phyloP scores from a whole-genome alignment of 2,888 invertebrate species.

The Ophion ventricosus region DNA sequence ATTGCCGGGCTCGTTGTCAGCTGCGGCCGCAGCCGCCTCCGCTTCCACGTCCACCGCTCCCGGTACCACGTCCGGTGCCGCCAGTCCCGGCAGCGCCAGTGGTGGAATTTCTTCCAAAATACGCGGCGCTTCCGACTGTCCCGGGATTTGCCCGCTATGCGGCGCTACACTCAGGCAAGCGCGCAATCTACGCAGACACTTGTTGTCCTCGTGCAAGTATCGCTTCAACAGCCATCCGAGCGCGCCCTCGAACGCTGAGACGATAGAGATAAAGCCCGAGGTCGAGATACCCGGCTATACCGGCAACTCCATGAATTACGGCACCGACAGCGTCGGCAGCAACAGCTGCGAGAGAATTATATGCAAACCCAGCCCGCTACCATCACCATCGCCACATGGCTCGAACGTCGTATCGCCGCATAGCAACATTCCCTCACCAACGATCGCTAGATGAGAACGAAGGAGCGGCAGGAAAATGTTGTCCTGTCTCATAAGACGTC shows the following conservation, averaged over 20 bases:
- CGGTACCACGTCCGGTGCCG: conserved; percentile 52
- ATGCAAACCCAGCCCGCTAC: conserved; percentile 79
- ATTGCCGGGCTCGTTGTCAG: conserved; percentile 44
- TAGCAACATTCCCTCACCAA: conserved; percentile 78
- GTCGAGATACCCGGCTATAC: conserved; percentile 75
- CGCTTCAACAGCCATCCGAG: conserved; percentile 78
- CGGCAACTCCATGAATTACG: conserved; percentile 69
- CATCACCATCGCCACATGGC: conserved; percentile 75
- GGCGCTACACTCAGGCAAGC: conserved; percentile 86
- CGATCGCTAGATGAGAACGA: conserved; percentile 79
- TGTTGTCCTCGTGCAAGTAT: conserved; percentile 83
- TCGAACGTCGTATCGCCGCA: conserved; percentile 77
- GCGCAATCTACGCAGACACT: conserved; percentile 85
- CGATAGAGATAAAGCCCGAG: conserved; percentile 80
- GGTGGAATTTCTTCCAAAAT: conserved; percentile 81
- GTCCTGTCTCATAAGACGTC: conserved; percentile 47
- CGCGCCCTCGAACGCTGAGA: conserved; percentile 72
- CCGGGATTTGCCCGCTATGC: conserved; percentile 86
- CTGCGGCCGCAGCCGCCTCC: conserved; percentile 60
- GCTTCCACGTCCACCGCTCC: conserved; percentile 63
- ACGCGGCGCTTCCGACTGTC: conserved; percentile 86
- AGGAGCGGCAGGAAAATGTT: conserved; percentile 53
- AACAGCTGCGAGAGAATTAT: conserved; percentile 79
- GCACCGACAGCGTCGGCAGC: conserved; percentile 76
- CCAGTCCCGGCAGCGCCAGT: conserved; percentile 44